Conservation (phyloP, 2,888 invertebrate species). For the Fragum fragum region DNA sequence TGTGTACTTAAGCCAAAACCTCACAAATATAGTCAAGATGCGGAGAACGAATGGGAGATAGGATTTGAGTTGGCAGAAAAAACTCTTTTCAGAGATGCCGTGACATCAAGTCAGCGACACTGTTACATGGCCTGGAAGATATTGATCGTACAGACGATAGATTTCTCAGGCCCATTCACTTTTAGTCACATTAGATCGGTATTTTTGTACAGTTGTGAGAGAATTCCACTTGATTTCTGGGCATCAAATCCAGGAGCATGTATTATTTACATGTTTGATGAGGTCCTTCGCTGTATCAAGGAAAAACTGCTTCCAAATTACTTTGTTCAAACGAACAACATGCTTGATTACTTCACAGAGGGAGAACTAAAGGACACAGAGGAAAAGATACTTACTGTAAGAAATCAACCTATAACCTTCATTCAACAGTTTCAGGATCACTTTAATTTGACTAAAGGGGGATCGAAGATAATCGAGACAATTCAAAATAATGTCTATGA, state of each 20-base stretch:
- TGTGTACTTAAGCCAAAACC: constrained; percentile 53
- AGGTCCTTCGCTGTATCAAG: constrained; percentile 43
- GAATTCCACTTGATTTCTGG: constrained; percentile 58
- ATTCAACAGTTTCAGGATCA: constrained; percentile 38
- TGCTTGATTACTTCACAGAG: constrained; percentile 51
- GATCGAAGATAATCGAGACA: constrained; percentile 20
- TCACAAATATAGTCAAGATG: constrained; percentile 46
- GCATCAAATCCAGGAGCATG: constrained; percentile 49
- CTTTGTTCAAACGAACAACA: constrained; percentile 61
- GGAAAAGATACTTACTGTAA: constrained; percentile 30
- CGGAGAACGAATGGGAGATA: constrained; percentile 61
- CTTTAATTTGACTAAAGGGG: background rate
- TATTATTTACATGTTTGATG: constrained; percentile 55
- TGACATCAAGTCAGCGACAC: constrained; percentile 61
- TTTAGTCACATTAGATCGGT: constrained; percentile 50
- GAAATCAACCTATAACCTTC: constrained; percentile 50
- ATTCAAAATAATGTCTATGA: constrained; percentile 50
- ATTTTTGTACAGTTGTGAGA: constrained; percentile 70
- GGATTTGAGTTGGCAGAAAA: constrained; percentile 63
- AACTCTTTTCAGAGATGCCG: constrained; percentile 48
- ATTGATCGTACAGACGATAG: constrained; percentile 47
- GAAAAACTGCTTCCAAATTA: constrained; percentile 57
- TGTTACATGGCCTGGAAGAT: constrained; percentile 57
- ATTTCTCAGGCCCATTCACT: background rate
- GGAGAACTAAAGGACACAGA: constrained; percentile 32